Evolutionary conservation across 2,888 invertebrate genomes (phyloP), one percentile per base, ranked within the genome.

Genomic region (Halocaridina rubra): DNA sequence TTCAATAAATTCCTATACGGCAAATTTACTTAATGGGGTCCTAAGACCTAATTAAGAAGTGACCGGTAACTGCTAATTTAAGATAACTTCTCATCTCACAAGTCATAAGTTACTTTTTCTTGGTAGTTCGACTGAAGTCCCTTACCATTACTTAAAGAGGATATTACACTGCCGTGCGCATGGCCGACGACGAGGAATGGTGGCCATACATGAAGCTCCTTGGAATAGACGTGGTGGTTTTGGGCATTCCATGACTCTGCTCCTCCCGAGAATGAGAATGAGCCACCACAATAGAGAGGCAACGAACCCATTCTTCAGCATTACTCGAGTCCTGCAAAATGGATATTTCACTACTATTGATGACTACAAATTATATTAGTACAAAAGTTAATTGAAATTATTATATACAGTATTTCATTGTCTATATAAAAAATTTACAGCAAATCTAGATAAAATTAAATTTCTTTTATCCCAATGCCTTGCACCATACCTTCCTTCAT

Each of bases 281-380:
- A 0, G 97, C 97, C 13, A 98, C 96, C 3, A 97, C 97, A 88
- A 97, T 96, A 90, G 96, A 97, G 88, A 98, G 93, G 91, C 96
- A 97, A 91, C 98, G 97, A 69, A 97, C 96, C 97, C 98, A 98
- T 91, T 97, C 96, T 91, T 98, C 97, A 0, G 97, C 97, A 91
- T 97, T 96, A 91, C 96, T 96, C 67, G 96, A 96, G 90, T 97
- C 97, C 91, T 88, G 81, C 3, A 3, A 5, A 74, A 16, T 13
- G 53, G 19, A 30, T n/a, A n/a, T n/a, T n/a, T n/a, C n/a, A n/a
- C n/a, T n/a, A n/a, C n/a, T n/a, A n/a, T n/a, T n/a, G n/a, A n/a
- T n/a, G n/a, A 27, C 8, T 19, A 24, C 22, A 19, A 53, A 24
- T 39, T 19, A 75, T 19, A 29, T 53, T 27, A 46, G 10, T 29